Evolutionary conservation across 2,888 invertebrate genomes (phyloP).

Genomic region (Brenthis hecate): DNA sequence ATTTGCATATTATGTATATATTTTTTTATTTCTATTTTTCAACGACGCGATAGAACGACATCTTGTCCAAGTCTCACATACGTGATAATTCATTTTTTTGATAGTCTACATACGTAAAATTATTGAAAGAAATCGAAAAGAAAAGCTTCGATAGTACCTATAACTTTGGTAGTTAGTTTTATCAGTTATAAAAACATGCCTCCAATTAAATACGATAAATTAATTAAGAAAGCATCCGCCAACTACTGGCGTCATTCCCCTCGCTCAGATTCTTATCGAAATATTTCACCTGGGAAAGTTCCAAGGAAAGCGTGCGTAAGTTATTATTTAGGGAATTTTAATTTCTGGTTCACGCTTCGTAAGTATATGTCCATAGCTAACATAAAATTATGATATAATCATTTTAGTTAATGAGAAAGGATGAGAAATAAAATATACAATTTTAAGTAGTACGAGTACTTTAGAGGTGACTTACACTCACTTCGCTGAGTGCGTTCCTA

Average conservation of each 20-base stretch:
- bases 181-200: conserved; percentile 13
- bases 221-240: conserved; percentile 8
- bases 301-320: conserved; percentile 7
- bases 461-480: no score
- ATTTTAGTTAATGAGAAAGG: neutral
- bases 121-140: neutral
- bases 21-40: no score
- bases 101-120: no score
- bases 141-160: neutral
- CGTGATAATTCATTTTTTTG: no score
- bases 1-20: no score
- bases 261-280: conserved; percentile 20
- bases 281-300: conserved; percentile 27
- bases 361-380: neutral
- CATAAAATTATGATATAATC: neutral
- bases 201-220: conserved; percentile 12
- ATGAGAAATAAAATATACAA: no score
- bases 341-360: neutral
- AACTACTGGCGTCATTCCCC: conserved; percentile 12
- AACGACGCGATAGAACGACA: no score
- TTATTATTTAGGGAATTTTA: neutral
- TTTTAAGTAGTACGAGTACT: no score
- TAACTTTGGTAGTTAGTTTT: neutral
- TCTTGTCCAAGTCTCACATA: no score
- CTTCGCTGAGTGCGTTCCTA: no score